Base-by-base conservation (phyloP, 1,140 invertebrate genomes). In the Drosophila ficusphila region DNA sequence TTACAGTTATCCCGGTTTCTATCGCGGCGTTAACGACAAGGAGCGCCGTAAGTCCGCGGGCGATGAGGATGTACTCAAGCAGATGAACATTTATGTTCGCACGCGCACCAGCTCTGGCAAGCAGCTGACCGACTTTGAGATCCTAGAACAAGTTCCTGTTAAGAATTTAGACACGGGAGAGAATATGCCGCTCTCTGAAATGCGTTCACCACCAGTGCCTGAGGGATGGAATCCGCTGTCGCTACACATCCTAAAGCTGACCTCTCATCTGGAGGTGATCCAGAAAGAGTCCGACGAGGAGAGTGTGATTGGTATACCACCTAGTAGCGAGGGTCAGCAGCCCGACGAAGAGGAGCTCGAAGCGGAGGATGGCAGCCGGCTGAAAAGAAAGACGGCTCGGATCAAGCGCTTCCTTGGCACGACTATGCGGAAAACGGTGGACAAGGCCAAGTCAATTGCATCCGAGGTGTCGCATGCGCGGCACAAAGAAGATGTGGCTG, bases 71-170 rank as follows among this genome's bases (percentile, higher is more conserved):
- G 92, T 94, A 78, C 91, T 95, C 0, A 94, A 94, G 74, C 94
- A 95, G 75, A 92, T 95, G 49, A 96, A 95, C 75, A 94, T 96
- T 92, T 94, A 95, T 90, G 95, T 97, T 0, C 93, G 96, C 76
- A 97, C 96, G 27, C 93, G 96, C 61, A 97, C 96, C 8, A 96
- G 96, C 90, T 97, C 96, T 39, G 96, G 96, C 27, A 96, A 97
- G 92, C 95, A 95, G 75, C 92, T 97, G 23, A 95, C 95, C 9
- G 96, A 97, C 92, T 94, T 96, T 92, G 96, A 99, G 94, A 98
- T 99, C 71, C 92, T 99, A 47, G 96, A 98, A 90, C 96, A 97
- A 93, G 96, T 98, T 60, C 97, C 96, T 54, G 97, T 99, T 2
- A 93, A 97, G 72, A 99, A 99, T 92, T 92, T 99, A 69, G 98